Base-by-base conservation (phyloP, 2,113 vertebrate genomes). In the Riparia riparia region DNA sequence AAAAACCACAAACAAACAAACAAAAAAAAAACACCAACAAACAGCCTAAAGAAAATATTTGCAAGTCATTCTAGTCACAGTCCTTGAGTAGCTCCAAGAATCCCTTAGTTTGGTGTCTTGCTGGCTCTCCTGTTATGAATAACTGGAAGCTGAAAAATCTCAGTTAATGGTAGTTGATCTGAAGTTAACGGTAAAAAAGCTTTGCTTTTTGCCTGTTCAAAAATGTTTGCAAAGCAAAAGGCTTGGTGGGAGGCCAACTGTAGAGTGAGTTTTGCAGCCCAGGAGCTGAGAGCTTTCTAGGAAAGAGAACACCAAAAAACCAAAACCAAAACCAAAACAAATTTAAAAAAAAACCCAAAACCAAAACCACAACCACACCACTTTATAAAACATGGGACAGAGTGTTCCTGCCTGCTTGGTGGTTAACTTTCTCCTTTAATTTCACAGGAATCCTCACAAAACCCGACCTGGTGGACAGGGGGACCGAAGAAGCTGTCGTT, bases 401-500 rank as follows among this genome's bases (percentile, higher is more conserved):
- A 56, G 12, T 0, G 0, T 60, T 82, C 20, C 44, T 6, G 3
- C 20, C 44, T 6, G 3, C 31, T 45, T n/a, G 19, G 28, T 58
- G 25, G 10, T 19, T 68, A 53, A 83, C 5, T 87, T 71, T 79
- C 25, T 49, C 39, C 39, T 39, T 56, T 83, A 44, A 86, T 58
- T 69, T 91, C 39, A 3, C 91, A 99, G 99, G 99, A 16, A 98
- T 99, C 89, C 95, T 99, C 90, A 99, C 99, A 1, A 99, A 99
- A 88, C 99, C 99, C 0, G 99, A 99, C 88, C 97, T 99, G 82
- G 96, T 99, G 82, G 99, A 99, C 95, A 98, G 61, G 94, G 99
- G 99, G 34, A 98, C 99, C 0, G 99, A 99, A 31, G 92, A 97
- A 3, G 65, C 91, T 0, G 85, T 99, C 2, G 7, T 99, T 6